A percentile compares a stretch with the other conserved stretches of the same genome.
Evolutionary conservation across 2,797 vertebrate genomes (phyloP).

Genomic region (Prionace glauca): DNA sequence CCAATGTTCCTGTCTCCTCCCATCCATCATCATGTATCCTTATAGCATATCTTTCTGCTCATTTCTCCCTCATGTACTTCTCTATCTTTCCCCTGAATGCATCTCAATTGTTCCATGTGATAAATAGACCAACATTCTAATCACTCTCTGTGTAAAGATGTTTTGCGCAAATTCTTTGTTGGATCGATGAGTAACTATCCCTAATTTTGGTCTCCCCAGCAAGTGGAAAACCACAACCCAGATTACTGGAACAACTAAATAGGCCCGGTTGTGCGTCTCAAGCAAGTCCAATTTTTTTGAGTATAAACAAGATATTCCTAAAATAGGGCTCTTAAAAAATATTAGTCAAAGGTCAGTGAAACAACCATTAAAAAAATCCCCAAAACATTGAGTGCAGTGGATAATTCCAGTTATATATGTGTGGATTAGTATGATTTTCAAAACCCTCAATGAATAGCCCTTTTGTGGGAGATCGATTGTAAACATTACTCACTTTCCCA

Average conservation of each 20-base stretch:
- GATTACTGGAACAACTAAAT: background rate
- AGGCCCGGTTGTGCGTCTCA: background rate
- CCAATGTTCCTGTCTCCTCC: background rate
- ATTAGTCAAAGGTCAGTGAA: background rate
- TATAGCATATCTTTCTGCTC: background rate
- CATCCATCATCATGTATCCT: background rate
- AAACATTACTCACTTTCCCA: constrained; percentile 29
- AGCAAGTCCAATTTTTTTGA: background rate
- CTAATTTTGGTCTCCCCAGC: background rate
- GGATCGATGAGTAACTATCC: background rate
- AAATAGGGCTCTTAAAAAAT: background rate
- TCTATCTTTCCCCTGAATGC: background rate
- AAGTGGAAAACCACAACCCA: too few species aligned
- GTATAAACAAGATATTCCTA: background rate
- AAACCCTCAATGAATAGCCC: background rate
- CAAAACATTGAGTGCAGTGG: background rate
- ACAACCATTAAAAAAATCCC: background rate
- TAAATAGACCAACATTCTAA: too few species aligned
- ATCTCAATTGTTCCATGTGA: background rate
- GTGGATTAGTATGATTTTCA: background rate
- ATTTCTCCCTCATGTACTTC: background rate
- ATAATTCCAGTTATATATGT: background rate
- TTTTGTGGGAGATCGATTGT: constrained; percentile 14
- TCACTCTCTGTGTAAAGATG: background rate
- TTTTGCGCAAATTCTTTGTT: background rate